Base-by-base conservation (phyloP, 2,797 vertebrate species). In the Pygocentrus nattereri region DNA sequence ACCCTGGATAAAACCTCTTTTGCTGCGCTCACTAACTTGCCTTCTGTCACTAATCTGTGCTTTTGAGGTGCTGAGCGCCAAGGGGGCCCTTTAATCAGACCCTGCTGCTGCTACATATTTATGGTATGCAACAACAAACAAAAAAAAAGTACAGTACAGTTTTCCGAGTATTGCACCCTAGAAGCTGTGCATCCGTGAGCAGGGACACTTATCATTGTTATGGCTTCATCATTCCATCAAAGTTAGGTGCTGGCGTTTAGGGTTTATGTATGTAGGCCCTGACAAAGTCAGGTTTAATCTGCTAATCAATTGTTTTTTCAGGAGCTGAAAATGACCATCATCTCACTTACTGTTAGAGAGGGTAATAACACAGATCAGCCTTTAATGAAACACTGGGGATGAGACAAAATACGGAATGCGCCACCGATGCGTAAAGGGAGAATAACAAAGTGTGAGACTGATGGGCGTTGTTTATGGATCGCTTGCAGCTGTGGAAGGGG, bases 401-500 rank as follows among this genome's bases (percentile, higher is more conserved):
- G 30, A 74, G 41, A 74, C 18, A n/a, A 74, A 56, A 50, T 74
- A 58, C 19, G 52, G 19, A 27, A 54, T 41, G 27, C 21, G 19
- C 30, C 52, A 2, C 52, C 25, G 71, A 58, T 74, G 71, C 71
- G 58, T 74, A 58, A 58, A 74, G 27, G 52, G 27, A 25, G 71
- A 16, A 58, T 74, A 74, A 58, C 71, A 58, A 72, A 58, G 71
- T 56, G 13, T 23, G 71, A 12, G 19, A 69, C 68, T 72, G 79
- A 81, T 68, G 74, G 74, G 74, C 44, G 31, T 54, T 81, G 74
- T 82, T 82, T 82, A 82, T 82, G 34, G 80, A 82, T 70, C n/a
- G 67, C 74, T 77, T 72, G 74, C 74, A 82, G 58, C 44, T 15
- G 56, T 64, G 74, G 54, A 50, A 72, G 47, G 50, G 65, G 50